Evolutionary conservation across 2,888 invertebrate species (phyloP).

Genomic region (Perithous albicinctus): DNA sequence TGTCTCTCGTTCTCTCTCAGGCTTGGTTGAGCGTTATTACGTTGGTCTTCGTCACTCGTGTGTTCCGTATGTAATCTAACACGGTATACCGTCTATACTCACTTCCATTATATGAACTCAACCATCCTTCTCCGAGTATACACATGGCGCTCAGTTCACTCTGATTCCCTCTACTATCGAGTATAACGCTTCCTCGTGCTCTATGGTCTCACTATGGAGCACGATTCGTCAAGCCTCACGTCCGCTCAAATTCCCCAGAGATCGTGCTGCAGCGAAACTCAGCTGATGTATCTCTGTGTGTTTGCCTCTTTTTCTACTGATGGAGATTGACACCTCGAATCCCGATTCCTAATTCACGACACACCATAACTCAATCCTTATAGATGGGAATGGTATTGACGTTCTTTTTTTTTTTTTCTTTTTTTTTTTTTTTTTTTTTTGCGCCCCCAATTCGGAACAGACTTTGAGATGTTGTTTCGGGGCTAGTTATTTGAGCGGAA

Average conservation of each 20-base stretch:
- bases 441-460: background rate
- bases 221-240: conserved; percentile 38
- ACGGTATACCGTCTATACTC: conserved; percentile 27
- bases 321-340: conserved; percentile 27
- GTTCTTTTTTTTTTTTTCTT: too few relatives aligned
- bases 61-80: conserved; percentile 8
- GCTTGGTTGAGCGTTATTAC: conserved; percentile 57
- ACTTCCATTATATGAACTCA: conserved; percentile 39
- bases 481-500: conserved; percentile 7
- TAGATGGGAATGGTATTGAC: conserved; percentile 26
- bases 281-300: background rate
- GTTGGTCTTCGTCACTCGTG: conserved; percentile 34
- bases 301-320: background rate
- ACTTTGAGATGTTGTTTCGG: background rate
- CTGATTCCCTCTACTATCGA: conserved; percentile 48
- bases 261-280: conserved; percentile 32
- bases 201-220: conserved; percentile 47
- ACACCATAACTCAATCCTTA: conserved; percentile 25
- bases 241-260: conserved; percentile 55
- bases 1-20: conserved; percentile 31
- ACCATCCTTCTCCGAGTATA: conserved; percentile 25
- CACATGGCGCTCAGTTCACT: conserved; percentile 35
- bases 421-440: too few relatives aligned
- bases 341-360: conserved; percentile 19
- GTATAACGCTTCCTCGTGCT: conserved; percentile 38